Percentiles rank a stretch among this genome's conserved stretches.
phyloP scores from a whole-genome alignment of 2,888 invertebrate genomes.

The Mesochorus sp. region DNA sequence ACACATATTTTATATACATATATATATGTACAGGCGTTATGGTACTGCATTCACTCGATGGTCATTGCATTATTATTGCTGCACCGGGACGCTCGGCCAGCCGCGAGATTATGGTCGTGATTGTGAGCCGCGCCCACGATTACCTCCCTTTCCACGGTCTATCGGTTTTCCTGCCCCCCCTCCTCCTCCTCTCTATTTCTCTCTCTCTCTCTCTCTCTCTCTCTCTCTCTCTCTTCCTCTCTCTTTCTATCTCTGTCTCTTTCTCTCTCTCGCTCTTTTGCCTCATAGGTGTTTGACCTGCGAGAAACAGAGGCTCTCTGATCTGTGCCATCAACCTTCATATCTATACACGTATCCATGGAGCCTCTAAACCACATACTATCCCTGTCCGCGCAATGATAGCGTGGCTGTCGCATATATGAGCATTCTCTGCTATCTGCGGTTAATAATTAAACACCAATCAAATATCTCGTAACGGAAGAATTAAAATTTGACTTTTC shows the following conservation, averaged over 20 bases:
- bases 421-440: too few species aligned
- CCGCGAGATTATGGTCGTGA: conserved; percentile 68
- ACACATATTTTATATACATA: conserved; percentile 10
- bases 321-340: conserved; percentile 45
- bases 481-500: too few species aligned
- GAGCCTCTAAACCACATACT: background rate
- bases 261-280: conserved; percentile 32
- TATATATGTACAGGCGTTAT: conserved; percentile 59
- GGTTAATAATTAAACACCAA: too few species aligned
- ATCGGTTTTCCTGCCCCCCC: conserved; percentile 67
- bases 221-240: conserved; percentile 26
- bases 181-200: too few species aligned
- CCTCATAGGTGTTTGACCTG: conserved; percentile 17
- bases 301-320: conserved; percentile 41
- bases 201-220: background rate
- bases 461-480: too few species aligned
- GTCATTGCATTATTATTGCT: conserved; percentile 68
- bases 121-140: conserved; percentile 76
- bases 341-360: conserved; percentile 5
- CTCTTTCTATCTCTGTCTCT: conserved; percentile 28
- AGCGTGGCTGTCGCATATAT: background rate
- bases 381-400: too few species aligned
- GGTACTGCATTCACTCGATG: conserved; percentile 68
- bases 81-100: conserved; percentile 63
- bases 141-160: conserved; percentile 77